phyloP scores from a whole-genome alignment of 2,888 invertebrate species.

The Caenorhabditis imperialis region DNA sequence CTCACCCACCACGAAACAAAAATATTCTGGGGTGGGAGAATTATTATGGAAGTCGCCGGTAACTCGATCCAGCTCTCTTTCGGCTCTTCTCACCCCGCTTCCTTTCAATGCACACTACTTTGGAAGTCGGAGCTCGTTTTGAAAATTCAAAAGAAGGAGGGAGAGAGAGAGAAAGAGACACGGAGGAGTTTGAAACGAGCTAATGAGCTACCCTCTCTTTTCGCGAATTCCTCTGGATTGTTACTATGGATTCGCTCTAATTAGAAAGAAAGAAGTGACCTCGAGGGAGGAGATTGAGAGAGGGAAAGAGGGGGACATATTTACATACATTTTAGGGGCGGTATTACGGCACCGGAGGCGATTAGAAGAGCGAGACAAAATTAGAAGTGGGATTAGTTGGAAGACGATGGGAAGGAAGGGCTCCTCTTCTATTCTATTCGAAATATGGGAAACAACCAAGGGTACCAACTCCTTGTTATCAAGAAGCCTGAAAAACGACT shows the following conservation, averaged over 20 bases:
- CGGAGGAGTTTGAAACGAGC: slow-evolving; percentile 37
- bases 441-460: slow-evolving; percentile 3
- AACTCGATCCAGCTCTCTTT: slow-evolving; percentile 38
- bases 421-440: too few relatives aligned
- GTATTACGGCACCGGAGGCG: slow-evolving; percentile 29
- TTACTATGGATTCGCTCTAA: slow-evolving; percentile 41
- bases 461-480: too few relatives aligned
- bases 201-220: slow-evolving; percentile 34
- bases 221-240: slow-evolving; percentile 4
- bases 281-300: slow-evolving; percentile 2
- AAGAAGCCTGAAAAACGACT: slow-evolving; percentile 1
- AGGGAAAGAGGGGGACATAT: slow-evolving; percentile 21
- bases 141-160: slow-evolving; percentile 38
- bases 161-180: slow-evolving; percentile 3
- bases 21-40: slow-evolving; percentile 8
- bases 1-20: slow-evolving; percentile 9
- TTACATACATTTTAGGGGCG: slow-evolving; percentile 37
- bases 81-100: slow-evolving; percentile 12
- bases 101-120: slow-evolving; percentile 14
- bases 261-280: slow-evolving; percentile 32
- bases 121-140: slow-evolving; percentile 10
- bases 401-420: slow-evolving; percentile 2
- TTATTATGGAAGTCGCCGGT: slow-evolving; percentile 21
- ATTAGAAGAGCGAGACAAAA: slow-evolving; percentile 34
- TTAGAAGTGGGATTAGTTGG: slow-evolving; percentile 39